phyloP scores from a whole-genome alignment of 2,113 vertebrate species.

The Equus przewalskii region DNA sequence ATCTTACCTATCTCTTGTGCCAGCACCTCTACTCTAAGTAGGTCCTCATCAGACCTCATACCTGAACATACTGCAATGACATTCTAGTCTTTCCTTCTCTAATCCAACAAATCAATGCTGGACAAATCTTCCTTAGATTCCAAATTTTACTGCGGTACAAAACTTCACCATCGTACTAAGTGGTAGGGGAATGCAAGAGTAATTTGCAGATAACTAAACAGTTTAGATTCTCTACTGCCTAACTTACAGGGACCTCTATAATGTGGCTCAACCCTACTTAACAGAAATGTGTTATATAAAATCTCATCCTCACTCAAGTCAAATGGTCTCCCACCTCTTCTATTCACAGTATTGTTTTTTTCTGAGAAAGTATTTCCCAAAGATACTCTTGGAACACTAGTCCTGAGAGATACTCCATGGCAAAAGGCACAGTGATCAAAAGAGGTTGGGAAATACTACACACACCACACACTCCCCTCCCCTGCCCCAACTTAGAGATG shows the following conservation, averaged over 20 bases:
- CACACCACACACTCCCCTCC: background rate
- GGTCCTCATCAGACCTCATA: background rate
- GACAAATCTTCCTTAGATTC: background rate
- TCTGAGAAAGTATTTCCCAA: background rate
- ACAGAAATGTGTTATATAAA: background rate
- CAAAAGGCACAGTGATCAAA: background rate
- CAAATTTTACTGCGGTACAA: background rate
- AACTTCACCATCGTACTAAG: constrained; percentile 16
- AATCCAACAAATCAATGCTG: background rate
- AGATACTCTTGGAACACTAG: background rate
- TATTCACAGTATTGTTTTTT: background rate
- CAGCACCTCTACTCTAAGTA: background rate
- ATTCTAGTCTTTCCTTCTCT: background rate
- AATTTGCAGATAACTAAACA: background rate
- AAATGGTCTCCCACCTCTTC: background rate
- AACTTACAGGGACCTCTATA: background rate
- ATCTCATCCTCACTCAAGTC: background rate
- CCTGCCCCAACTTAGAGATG: background rate
- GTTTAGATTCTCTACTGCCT: background rate
- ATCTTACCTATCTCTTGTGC: background rate
- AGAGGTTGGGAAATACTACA: background rate
- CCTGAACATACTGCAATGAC: background rate
- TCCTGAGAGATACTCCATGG: background rate
- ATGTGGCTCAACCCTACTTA: background rate
- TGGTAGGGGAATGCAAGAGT: background rate